Base-by-base conservation (phyloP, 2,888 invertebrate species). In the Zaprionus lineosus region DNA sequence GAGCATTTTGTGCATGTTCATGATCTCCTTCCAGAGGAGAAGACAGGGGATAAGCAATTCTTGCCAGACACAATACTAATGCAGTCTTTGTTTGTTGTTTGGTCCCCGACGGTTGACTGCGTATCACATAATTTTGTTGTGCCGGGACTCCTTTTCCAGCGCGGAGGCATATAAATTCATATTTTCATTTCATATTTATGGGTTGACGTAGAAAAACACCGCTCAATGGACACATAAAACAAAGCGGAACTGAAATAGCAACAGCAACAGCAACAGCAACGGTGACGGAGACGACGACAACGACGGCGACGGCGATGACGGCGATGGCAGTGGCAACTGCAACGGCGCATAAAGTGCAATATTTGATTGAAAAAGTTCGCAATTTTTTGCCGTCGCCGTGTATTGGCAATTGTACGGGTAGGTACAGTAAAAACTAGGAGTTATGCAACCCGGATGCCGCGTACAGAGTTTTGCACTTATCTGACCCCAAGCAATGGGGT, bases 401-500 rank as follows among this genome's bases (percentile, higher is more conserved):
- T n/a, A n/a, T 24, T 28, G 36, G 11, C 29, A 28, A 7, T 9
- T 51, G n/a, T n/a, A n/a, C n/a, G n/a, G n/a, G 41, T 18, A 26
- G 31, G n/a, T 39, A 57, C 37, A 46, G 48, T 46, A n/a, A 37
- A 37, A 39, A 21, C 40, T 36, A 51, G 41, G 26, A 40, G 19
- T 41, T 40, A 46, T 68, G 63, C 51, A 37, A 52, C 26, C n/a
- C 46, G 46, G 39, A 31, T 40, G 59, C 34, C 40, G 43, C 48
- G 46, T 59, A 78, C 82, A 78, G 78, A 61, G 78, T 74, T 82
- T 67, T 74, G 78, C 82, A 78, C 75, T 78, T 78, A 78, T 81
- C 78, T 78, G 78, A 77, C 64, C 78, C 71, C 66, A 41, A 63
- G 57, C 74, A 58, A 47, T 41, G 40, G 31, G 18, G 52, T 9